phyloP scores from a whole-genome alignment of 2,113 vertebrate species.

The Melanocharis versteri region DNA sequence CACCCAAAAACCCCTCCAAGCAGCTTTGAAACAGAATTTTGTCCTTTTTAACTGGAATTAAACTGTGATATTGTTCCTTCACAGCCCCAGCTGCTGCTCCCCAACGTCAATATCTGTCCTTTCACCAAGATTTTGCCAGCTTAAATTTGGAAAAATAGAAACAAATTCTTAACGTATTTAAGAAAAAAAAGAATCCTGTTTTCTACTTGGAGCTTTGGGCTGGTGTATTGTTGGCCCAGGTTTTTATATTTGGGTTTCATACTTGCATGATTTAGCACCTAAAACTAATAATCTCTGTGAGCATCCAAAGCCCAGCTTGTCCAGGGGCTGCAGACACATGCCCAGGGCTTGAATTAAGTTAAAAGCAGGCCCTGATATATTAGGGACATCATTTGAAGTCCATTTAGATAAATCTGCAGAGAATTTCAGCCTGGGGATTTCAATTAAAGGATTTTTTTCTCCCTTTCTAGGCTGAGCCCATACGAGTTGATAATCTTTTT shows the following conservation, averaged over 20 bases:
- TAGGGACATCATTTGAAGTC: conserved; percentile 2
- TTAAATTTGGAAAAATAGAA: neutral
- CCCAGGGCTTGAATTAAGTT: neutral
- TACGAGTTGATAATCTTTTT: neutral
- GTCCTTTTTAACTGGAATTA: neutral
- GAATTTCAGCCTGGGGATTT: conserved; percentile 6
- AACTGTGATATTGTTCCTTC: neutral
- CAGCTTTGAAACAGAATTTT: neutral
- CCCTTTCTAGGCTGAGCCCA: neutral
- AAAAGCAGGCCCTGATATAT: neutral
- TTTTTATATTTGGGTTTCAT: neutral
- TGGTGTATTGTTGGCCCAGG: neutral
- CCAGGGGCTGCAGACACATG: neutral
- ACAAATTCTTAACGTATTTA: neutral
- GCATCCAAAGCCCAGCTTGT: neutral
- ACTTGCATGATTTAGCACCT: neutral
- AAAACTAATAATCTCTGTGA: neutral
- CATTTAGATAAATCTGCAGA: conserved; percentile 2
- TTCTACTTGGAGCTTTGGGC: neutral
- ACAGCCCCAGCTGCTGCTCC: neutral
- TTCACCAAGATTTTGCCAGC: neutral
- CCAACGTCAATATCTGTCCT: accelerated
- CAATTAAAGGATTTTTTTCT: neutral
- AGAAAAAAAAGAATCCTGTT: neutral
- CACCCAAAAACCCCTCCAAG: neutral